Conservation (phyloP, 2,113 vertebrate genomes). For the Tenrec ecaudatus region DNA sequence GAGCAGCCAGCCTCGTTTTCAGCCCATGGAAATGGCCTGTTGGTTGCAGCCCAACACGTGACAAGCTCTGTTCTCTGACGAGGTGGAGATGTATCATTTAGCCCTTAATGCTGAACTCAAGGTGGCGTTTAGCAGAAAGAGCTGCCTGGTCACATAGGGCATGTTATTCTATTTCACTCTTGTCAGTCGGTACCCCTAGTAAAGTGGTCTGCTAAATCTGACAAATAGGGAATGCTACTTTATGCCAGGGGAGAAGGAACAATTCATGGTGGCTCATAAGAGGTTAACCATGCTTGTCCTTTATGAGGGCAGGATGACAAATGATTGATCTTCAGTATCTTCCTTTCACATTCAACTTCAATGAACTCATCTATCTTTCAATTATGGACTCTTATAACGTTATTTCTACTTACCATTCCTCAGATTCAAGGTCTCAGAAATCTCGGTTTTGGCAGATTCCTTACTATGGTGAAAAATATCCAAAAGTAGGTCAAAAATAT, state of each 20-base stretch:
- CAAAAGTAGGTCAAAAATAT: neutral
- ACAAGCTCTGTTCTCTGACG: neutral
- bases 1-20: no score
- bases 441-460: neutral
- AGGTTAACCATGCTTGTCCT: neutral
- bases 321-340: neutral
- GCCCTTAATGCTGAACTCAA: neutral
- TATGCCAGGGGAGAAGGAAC: neutral
- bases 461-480: neutral
- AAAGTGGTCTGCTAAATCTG: neutral
- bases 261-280: neutral
- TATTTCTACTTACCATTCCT: neutral
- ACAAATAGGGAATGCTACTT: neutral
- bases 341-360: neutral
- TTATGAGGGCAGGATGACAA: neutral
- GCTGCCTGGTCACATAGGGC: no score
- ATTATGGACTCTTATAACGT: neutral
- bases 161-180: slow-evolving; percentile 8
- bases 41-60: neutral
- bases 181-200: neutral
- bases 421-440: neutral
- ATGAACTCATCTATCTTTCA: neutral
- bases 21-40: no score
- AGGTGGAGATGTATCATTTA: slow-evolving; percentile 53
- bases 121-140: slow-evolving; percentile 39